A percentile compares a stretch with the other conserved stretches of the same genome.
Conservation (phyloP, 1,140 invertebrate species). For the Mactra quadrangularis region DNA sequence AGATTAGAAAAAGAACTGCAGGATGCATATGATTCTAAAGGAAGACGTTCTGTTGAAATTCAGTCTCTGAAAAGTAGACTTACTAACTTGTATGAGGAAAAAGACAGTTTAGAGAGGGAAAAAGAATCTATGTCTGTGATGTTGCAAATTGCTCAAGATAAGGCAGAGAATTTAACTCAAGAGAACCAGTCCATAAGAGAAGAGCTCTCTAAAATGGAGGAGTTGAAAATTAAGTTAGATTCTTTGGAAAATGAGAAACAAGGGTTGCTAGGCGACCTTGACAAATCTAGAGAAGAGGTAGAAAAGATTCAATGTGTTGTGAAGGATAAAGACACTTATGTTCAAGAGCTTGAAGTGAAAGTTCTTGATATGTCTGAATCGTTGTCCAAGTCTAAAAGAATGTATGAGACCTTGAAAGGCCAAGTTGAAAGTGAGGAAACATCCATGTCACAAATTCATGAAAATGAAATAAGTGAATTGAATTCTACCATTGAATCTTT, state of each 20-base stretch:
- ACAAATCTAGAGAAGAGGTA: constrained; percentile 47
- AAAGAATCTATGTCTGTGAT: constrained; percentile 75
- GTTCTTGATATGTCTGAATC: constrained; percentile 76
- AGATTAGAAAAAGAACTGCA: constrained; percentile 69
- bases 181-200: constrained; percentile 64
- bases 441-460: constrained; percentile 51
- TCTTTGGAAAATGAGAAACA: constrained; percentile 57
- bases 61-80: constrained; percentile 67
- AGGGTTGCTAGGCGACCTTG: constrained; percentile 31
- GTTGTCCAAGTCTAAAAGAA: constrained; percentile 70
- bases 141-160: constrained; percentile 76
- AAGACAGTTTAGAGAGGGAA: constrained; percentile 76
- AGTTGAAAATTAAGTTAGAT: constrained; percentile 56
- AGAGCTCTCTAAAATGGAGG: constrained; percentile 57
- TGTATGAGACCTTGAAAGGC: constrained; percentile 69
- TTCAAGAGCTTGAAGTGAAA: constrained; percentile 75
- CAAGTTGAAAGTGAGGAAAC: constrained; percentile 66
- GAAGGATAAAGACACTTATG: constrained; percentile 73
- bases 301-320: constrained; percentile 58
- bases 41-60: constrained; percentile 67
- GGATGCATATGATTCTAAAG: constrained; percentile 63
- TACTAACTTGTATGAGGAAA: constrained; percentile 65
- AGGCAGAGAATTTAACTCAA: constrained; percentile 67
- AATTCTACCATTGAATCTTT: constrained; percentile 65
- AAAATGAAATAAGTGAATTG: constrained; percentile 63